Percentiles rank a stretch among this genome's conserved stretches.
Evolutionary conservation across 2,797 vertebrate genomes (phyloP).

Genomic region (Parauchenoglanis punctatus): DNA sequence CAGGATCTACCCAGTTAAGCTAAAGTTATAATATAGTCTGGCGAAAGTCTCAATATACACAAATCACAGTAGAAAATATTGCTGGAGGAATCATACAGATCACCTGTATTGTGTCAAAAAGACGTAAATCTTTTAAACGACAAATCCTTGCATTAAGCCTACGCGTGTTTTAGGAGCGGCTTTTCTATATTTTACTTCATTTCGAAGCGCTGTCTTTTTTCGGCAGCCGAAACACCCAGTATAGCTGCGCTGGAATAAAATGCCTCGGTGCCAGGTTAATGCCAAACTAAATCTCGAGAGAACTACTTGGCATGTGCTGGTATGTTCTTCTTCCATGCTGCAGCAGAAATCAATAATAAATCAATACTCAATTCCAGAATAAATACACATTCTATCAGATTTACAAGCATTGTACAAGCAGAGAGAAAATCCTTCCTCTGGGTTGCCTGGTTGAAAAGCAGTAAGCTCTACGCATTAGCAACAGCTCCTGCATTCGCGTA

Average conservation of each 20-base stretch:
- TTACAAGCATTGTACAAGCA: not conserved
- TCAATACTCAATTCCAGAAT: not conserved
- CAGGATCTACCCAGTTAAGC: not conserved
- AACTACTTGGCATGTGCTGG: not conserved
- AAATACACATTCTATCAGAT: not conserved
- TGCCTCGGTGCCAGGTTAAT: not conserved
- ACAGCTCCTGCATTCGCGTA: not conserved
- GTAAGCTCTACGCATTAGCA: not conserved
- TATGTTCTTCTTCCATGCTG: not conserved
- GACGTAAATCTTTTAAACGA: not conserved
- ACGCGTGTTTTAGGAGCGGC: not conserved
- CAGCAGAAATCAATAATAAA: not conserved
- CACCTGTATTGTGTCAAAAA: not conserved
- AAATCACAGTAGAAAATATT: not conserved
- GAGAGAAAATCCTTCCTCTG: not conserved
- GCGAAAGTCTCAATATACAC: not conserved
- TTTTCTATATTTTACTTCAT: not conserved
- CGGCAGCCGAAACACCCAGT: not conserved
- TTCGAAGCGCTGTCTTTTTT: not conserved
- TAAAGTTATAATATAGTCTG: not conserved
- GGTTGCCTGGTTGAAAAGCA: not conserved
- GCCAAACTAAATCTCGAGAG: not conserved
- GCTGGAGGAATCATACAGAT: not conserved
- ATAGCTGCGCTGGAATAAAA: not conserved
- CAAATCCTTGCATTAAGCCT: not conserved